These are phyloP conservation scores for Unio delphinus DNA, from an alignment of 2,888 invertebrate species.

Conservation along the genomic window DNA sequence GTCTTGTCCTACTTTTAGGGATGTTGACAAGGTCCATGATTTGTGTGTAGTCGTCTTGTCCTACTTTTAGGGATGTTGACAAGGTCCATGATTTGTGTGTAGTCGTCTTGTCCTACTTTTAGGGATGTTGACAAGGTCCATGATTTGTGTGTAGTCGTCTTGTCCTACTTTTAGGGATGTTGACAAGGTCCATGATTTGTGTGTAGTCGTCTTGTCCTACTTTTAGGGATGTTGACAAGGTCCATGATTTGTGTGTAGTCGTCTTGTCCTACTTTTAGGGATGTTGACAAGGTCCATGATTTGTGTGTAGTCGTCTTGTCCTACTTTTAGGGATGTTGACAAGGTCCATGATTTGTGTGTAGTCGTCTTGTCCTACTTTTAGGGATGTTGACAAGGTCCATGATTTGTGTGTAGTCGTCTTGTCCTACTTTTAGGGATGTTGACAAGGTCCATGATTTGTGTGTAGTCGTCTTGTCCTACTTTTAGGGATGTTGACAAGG, in stretches of 20 bases:
- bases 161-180: constrained; percentile 81
- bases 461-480: background rate
- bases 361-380: constrained; percentile 2
- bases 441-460: constrained; percentile 96
- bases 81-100: constrained; percentile 92
- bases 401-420: no score
- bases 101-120: constrained; percentile 2
- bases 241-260: constrained; percentile 84
- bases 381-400: no score
- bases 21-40: constrained; percentile 98
- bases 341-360: constrained; percentile 92
- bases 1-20: constrained; percentile 76
- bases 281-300: constrained; percentile 98
- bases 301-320: constrained; percentile 73
- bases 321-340: constrained; percentile 86
- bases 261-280: constrained; percentile 76
- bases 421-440: constrained; percentile 81
- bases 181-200: constrained; percentile 96
- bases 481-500: constrained; percentile 94
- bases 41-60: constrained; percentile 73
- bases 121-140: no score
- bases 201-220: background rate
- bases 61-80: constrained; percentile 86
- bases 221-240: constrained; percentile 94
- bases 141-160: no score